phyloP scores from a whole-genome alignment of 2,888 invertebrate genomes.

The Dichetophora obliterata region DNA sequence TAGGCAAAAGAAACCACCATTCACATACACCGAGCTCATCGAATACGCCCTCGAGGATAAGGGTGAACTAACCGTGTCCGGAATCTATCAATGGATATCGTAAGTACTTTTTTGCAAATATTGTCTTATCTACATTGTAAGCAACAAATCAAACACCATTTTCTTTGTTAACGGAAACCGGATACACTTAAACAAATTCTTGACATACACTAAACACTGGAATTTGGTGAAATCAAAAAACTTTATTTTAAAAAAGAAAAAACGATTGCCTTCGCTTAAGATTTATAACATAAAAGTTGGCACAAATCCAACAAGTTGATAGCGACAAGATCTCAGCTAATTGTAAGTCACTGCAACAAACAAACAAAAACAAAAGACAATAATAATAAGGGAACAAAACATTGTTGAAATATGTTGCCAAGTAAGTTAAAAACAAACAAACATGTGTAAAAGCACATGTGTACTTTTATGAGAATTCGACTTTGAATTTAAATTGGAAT shows the following conservation, averaged over 20 bases:
- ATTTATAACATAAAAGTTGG: slow-evolving; percentile 1
- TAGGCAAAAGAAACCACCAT: slow-evolving; percentile 85
- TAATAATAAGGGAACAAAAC: slow-evolving; percentile 2
- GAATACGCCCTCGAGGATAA: slow-evolving; percentile 88
- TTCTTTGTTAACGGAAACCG: slow-evolving; percentile 54
- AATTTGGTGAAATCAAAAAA: not conserved
- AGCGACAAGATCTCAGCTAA: slow-evolving; percentile 19
- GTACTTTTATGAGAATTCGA: too few species aligned
- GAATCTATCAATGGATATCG: slow-evolving; percentile 95
- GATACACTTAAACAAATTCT: slow-evolving; percentile 57
- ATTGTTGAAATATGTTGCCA: slow-evolving; percentile 28
- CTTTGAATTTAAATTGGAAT: too few species aligned
- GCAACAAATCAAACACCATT: slow-evolving; percentile 54
- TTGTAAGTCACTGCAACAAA: not conserved
- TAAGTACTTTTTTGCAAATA: slow-evolving; percentile 75
- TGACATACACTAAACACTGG: not conserved
- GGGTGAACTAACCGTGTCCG: slow-evolving; percentile 89
- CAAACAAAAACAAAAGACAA: not conserved
- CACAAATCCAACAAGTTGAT: slow-evolving; percentile 24
- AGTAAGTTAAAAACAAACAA: slow-evolving; percentile 10
- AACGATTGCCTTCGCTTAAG: not conserved
- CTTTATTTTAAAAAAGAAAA: not conserved
- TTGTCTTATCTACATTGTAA: not conserved
- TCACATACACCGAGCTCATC: slow-evolving; percentile 91
- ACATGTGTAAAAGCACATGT: slow-evolving; percentile 41